These are phyloP conservation scores for Argyra leucocephala DNA, from an alignment of 2,888 invertebrate genomes.

Conservation along the genomic window DNA sequence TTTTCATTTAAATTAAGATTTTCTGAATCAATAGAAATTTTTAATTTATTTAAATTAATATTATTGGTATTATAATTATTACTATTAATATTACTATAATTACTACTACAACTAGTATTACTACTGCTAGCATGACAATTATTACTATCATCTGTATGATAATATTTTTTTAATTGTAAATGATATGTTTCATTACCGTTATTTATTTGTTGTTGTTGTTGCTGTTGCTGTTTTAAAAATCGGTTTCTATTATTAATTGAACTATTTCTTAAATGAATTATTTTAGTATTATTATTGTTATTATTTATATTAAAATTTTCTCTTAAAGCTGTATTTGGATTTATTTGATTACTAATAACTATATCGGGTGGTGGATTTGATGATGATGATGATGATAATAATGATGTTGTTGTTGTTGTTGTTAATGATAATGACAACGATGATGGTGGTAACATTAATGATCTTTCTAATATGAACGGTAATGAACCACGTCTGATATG, in stretches of 20 bases:
- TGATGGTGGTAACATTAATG: neutral
- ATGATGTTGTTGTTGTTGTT: neutral
- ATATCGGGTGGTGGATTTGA: conserved; percentile 8
- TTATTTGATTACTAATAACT: conserved; percentile 8
- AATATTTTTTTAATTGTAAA: neutral
- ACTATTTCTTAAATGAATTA: neutral
- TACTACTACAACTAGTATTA: conserved; percentile 17
- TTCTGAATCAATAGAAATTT: neutral
- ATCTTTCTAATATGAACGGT: conserved; percentile 1
- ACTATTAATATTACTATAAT: conserved; percentile 11
- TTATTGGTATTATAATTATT: neutral
- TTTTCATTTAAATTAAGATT: neutral
- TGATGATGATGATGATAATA: neutral
- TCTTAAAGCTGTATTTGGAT: neutral
- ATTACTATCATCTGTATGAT: conserved; percentile 13
- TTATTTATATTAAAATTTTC: neutral
- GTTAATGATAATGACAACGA: neutral
- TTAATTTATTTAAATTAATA: neutral
- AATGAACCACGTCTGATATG: conserved; percentile 6
- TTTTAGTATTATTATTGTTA: neutral
- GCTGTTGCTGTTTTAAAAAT: neutral
- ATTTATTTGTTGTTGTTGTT: conserved; percentile 7
- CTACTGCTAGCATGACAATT: conserved; percentile 22
- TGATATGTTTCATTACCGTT: conserved; percentile 4
- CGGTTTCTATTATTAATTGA: neutral